These are phyloP conservation scores for Pogonomyrmex barbatus DNA, from an alignment of 1,140 invertebrate genomes.

Conservation along the genomic window DNA sequence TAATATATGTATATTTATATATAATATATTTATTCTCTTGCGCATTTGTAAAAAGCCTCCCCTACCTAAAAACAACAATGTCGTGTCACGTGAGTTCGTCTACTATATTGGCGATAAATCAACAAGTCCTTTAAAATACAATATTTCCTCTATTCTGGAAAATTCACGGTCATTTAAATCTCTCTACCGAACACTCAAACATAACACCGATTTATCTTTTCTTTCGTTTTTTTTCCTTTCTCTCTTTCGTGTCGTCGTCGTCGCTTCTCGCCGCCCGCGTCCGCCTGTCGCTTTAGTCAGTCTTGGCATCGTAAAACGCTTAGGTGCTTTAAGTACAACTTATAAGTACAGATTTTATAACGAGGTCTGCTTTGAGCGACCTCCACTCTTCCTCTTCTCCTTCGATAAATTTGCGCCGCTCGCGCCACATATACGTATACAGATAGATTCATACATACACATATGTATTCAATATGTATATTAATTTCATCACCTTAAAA, in stretches of 20 bases:
- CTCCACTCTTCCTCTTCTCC: not conserved
- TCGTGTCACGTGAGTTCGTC: slow-evolving; percentile 43
- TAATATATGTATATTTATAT: slow-evolving; percentile 61
- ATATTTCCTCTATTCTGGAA: slow-evolving; percentile 81
- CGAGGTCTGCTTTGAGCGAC: slow-evolving; percentile 33
- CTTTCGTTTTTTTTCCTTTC: slow-evolving; percentile 57
- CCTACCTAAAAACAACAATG: slow-evolving; percentile 80
- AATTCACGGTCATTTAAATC: slow-evolving; percentile 81
- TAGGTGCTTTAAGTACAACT: slow-evolving; percentile 79
- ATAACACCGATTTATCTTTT: slow-evolving; percentile 83
- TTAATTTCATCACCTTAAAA: slow-evolving; percentile 82
- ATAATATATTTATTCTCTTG: slow-evolving; percentile 77
- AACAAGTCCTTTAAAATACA: slow-evolving; percentile 84
- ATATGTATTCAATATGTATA: slow-evolving; percentile 67
- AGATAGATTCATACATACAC: slow-evolving; percentile 76
- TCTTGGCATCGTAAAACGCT: slow-evolving; percentile 84
- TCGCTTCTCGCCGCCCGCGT: slow-evolving; percentile 58
- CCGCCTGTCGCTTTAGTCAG: slow-evolving; percentile 78
- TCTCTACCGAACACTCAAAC: slow-evolving; percentile 85
- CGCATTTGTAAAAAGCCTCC: slow-evolving; percentile 84
- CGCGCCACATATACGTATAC: slow-evolving; percentile 75
- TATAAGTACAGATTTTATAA: slow-evolving; percentile 70
- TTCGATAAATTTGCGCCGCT: slow-evolving; percentile 2
- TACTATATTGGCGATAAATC: slow-evolving; percentile 83
- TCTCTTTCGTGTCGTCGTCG: not conserved